A percentile compares a stretch with the other conserved stretches of the same genome.
Evolutionary conservation across 2,113 vertebrate genomes (phyloP).

Genomic region (Chionis minor): DNA sequence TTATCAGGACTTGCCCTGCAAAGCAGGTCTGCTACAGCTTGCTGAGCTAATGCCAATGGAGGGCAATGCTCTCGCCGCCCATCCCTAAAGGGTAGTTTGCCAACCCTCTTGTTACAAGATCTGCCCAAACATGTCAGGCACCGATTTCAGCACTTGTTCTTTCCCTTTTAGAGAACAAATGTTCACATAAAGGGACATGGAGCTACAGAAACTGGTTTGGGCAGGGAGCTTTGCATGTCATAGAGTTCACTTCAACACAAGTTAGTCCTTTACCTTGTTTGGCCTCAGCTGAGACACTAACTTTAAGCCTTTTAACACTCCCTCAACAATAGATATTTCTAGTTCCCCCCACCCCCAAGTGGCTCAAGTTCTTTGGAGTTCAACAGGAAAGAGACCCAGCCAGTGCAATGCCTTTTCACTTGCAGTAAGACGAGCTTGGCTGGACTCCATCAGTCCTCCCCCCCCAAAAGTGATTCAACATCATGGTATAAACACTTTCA

Average conservation of each 20-base stretch:
- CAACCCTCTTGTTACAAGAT: background rate
- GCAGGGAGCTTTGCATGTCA: slow-evolving; percentile 27
- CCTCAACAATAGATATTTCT: background rate
- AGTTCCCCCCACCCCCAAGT: background rate
- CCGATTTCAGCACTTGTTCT: slow-evolving; percentile 24
- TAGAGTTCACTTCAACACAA: background rate
- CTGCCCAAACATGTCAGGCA: slow-evolving; percentile 32
- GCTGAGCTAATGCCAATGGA: background rate
- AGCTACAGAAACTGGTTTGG: slow-evolving; percentile 42
- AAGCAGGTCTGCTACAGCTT: background rate
- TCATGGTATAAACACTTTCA: background rate
- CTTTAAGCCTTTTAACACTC: slow-evolving; percentile 1
- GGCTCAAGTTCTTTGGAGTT: background rate
- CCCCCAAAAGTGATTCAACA: background rate
- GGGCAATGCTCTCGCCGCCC: slow-evolving; percentile 1
- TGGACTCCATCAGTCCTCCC: background rate
- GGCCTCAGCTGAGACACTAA: background rate
- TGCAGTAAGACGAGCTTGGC: background rate
- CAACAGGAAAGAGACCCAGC: background rate
- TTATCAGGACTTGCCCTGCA: background rate
- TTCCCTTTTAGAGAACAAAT: slow-evolving; percentile 22
- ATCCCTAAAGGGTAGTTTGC: slow-evolving; percentile 4
- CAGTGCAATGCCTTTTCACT: background rate
- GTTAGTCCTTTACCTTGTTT: slow-evolving; percentile 6
- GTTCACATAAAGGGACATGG: slow-evolving; percentile 1